Evolutionary conservation across 2,888 invertebrate species (phyloP).

Genomic region (Dyspetes luteomarginatus): DNA sequence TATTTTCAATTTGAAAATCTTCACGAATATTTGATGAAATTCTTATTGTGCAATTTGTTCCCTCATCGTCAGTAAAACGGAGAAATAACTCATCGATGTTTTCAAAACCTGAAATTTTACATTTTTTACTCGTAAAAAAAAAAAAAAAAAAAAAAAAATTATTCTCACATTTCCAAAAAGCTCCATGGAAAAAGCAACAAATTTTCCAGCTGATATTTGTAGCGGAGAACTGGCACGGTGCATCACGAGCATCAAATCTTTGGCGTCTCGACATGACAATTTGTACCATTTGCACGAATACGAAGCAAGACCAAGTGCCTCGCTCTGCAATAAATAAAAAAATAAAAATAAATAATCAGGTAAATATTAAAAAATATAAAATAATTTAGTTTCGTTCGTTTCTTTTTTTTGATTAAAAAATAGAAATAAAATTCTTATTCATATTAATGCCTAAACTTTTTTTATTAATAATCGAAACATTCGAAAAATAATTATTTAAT

Average conservation of each 20-base stretch:
- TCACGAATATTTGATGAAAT: not conserved
- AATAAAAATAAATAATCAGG: constrained; percentile 2
- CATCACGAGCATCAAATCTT: constrained; percentile 63
- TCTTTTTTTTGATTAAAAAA: too few species aligned
- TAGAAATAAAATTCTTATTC: too few species aligned
- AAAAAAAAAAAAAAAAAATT: not conserved
- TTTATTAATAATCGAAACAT: too few species aligned
- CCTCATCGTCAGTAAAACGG: constrained; percentile 66
- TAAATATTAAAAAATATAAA: not conserved
- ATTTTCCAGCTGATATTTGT: constrained; percentile 67
- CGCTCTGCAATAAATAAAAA: too few species aligned
- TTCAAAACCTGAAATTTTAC: constrained; percentile 48
- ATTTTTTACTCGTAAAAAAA: not conserved
- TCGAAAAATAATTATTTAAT: too few species aligned
- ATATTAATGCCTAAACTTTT: too few species aligned
- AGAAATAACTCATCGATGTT: constrained; percentile 69
- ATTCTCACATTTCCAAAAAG: constrained; percentile 61
- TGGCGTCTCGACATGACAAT: constrained; percentile 56
- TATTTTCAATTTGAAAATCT: constrained; percentile 3
- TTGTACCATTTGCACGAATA: constrained; percentile 68
- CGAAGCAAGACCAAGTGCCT: constrained; percentile 57
- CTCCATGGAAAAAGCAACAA: constrained; percentile 60
- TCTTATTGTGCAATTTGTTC: not conserved
- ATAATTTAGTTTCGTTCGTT: too few species aligned
- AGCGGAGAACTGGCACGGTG: constrained; percentile 62